Conservation (phyloP, 2,888 invertebrate species). For the Eudasyphora cyanicolor region DNA sequence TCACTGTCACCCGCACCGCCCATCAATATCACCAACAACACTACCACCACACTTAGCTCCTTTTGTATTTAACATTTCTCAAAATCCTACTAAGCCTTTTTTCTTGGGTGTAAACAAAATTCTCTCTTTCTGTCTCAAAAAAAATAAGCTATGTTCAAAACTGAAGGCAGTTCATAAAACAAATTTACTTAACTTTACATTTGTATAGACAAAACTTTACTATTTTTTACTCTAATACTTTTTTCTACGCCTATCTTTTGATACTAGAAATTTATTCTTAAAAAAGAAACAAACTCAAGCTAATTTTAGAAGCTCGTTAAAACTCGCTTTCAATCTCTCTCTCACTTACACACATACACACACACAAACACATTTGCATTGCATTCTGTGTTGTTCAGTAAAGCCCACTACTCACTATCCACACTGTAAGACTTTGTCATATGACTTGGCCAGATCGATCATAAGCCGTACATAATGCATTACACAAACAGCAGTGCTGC, state of each 20-base stretch:
- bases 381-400: background rate
- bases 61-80: background rate
- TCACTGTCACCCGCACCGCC: background rate
- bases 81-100: conserved; percentile 9
- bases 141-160: conserved; percentile 40
- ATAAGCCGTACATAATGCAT: too few species aligned
- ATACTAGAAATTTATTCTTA: conserved; percentile 43
- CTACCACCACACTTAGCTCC: background rate
- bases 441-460: too few species aligned
- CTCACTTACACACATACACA: background rate
- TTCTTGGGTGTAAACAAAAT: background rate
- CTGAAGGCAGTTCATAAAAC: conserved; percentile 47
- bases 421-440: too few species aligned
- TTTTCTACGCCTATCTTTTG: conserved; percentile 31
- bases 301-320: conserved; percentile 69
- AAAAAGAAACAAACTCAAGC: conserved; percentile 60
- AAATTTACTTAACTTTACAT: conserved; percentile 49
- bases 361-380: background rate
- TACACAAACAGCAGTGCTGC: too few species aligned
- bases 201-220: conserved; percentile 53
- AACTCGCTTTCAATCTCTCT: background rate
- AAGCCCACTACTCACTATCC: too few species aligned
- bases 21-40: too few species aligned
- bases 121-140: background rate
- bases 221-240: conserved; percentile 48